Evolutionary conservation across 2,888 invertebrate species (phyloP), one percentile per base, ranked within the genome.

Genomic region (Lasioglossum marginatum): DNA sequence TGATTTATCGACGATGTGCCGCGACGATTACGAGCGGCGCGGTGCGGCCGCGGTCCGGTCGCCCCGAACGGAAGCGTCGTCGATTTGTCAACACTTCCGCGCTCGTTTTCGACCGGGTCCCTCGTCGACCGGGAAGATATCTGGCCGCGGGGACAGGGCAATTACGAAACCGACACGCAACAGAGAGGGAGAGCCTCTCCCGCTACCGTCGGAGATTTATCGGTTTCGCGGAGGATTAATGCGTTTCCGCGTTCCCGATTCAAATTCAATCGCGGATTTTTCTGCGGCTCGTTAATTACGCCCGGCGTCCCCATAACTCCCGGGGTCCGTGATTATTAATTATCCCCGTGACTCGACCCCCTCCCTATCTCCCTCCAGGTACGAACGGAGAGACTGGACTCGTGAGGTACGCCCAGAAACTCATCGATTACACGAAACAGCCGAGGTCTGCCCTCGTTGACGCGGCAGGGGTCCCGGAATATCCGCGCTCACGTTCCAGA

Each of bases 51-150:
- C n/a, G 52, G 52, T 10, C 10, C 52, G n/a, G 6, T n/a, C 57
- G 57, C 4, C 4, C 6, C 27, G 78, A 77, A 82, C 79, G 70
- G 87, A 83, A 81, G 87, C 76, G 68, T 52, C 68, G n/a, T 70
- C 83, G 71, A 85, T 89, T 85, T 81, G 82, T 89, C 89, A 77
- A 85, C 81, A 83, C 82, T 77, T 81, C 68, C 78, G 43, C 70
- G 78, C 70, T 57, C 31, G 12, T 77, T 74, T 37, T 68, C 70
- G n/a, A 40, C 12, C n/a, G 12, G 40, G 70, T 23, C 10, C 23
- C 73, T 23, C 57, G 48, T 45, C 31, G 40, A 31, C 43, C 60
- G 63, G 27, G 63, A 43, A 31, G 76, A 77, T 77, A 77, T 77
- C 76, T 63, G 45, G 66, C 27, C 43, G 34, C 45, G 34, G 63